Conservation (phyloP, 2,113 vertebrate species). For the Sturnus vulgaris region DNA sequence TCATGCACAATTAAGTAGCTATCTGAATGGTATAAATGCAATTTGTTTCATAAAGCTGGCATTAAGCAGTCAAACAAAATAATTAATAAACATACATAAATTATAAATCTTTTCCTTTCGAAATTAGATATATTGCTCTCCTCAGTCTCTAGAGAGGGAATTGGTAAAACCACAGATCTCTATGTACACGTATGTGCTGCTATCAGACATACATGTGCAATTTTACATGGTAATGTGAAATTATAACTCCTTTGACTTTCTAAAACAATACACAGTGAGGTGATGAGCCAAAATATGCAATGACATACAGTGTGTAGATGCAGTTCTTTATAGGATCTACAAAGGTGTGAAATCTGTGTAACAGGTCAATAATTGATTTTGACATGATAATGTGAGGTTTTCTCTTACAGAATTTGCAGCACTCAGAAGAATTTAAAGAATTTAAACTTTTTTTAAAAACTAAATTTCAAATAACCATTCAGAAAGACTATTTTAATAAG, state of each 20-base stretch:
- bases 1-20: not conserved
- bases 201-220: not conserved
- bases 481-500: not conserved
- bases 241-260: not conserved
- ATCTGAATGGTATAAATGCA: not conserved
- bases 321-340: not conserved
- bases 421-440: not conserved
- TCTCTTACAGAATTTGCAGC: not conserved
- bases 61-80: slow-evolving; percentile 2
- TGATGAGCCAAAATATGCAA: not conserved
- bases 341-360: not conserved
- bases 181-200: not conserved
- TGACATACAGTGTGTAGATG: not conserved
- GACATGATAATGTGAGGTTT: not conserved
- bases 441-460: not conserved
- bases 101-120: not conserved
- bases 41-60: slow-evolving; percentile 2
- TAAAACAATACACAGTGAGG: not conserved
- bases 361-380: not conserved
- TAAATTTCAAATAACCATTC: not conserved
- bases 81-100: not conserved
- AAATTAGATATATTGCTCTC: not conserved
- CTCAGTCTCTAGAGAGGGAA: not conserved
- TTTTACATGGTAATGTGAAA: not conserved
- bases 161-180: not conserved